Base-by-base conservation (phyloP, 1,140 invertebrate genomes). In the Samia ricini region DNA sequence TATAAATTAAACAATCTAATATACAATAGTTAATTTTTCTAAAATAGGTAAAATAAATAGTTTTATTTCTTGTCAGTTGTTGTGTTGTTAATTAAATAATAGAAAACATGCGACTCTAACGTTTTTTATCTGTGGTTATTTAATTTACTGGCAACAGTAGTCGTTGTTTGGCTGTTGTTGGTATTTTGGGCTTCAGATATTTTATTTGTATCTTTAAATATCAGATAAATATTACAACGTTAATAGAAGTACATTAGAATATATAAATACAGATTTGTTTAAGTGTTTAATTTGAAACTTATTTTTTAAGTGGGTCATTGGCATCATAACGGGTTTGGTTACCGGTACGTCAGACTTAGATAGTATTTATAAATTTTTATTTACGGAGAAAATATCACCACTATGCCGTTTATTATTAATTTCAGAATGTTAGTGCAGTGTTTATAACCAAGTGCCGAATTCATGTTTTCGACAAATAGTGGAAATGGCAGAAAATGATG, bases 401-500 rank as follows among this genome's bases (percentile, higher is more conserved):
- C 33, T 61, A 23, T 19, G 56, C 20, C 49, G 50, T 50, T 60
- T 54, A 23, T 61, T 55, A 50, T 61, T 49, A 55, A 29, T 26
- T 50, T 60, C 4, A 76, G 74, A 29, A 19, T 42, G 55, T 62
- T 61, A 49, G 21, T 62, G 51, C 42, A 62, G 33, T 59, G 54
- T 62, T 7, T 20, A 52, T 29, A 24, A 24, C 23, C 58, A 62
- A 67, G 65, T 70, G 68, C 66, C 51, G 26, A 64, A 72, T 85
- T 79, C 62, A 84, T 81, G 75, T 66, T 72, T 68, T 62, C 64
- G 56, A 59, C 57, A 74, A 57, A 64, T 64, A 71, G 79, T 79
- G 77, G 80, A 83, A 76, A 93, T 93, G 92, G 91, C 92, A 68
- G 92, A 93, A 83, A 92, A 91, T 84, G 92, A 93, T 83, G 92